Percentiles rank a stretch among this genome's conserved stretches.
These are phyloP conservation scores for Micropoecilia bifurca DNA, from an alignment of 2,797 vertebrate genomes.

Conservation along the genomic window DNA sequence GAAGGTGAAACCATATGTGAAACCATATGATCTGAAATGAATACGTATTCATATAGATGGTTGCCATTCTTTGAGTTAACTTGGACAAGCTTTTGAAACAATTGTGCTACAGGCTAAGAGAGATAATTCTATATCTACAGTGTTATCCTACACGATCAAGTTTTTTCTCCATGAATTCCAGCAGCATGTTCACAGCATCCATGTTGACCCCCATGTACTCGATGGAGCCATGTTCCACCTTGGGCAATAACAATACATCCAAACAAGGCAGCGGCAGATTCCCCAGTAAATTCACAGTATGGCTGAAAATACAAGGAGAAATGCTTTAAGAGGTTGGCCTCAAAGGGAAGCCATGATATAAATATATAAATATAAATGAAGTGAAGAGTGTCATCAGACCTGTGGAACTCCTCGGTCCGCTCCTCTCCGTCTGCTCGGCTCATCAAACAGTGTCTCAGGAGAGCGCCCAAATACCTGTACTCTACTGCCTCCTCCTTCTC, in stretches of 20 bases:
- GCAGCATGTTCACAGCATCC: constrained; percentile 88
- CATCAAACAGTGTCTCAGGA: constrained; percentile 92
- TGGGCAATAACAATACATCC: constrained; percentile 89
- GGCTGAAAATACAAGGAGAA: constrained; percentile 71
- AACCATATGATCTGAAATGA: not conserved
- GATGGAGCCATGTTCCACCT: constrained; percentile 84
- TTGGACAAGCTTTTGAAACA: not conserved
- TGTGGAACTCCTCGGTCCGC: constrained; percentile 90
- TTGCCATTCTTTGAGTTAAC: not conserved
- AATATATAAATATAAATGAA: not conserved
- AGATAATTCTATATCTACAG: not conserved
- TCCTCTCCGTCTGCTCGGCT: constrained; percentile 87
- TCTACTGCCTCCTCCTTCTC: constrained; percentile 88
- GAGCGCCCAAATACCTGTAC: constrained; percentile 88
- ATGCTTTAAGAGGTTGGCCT: not conserved
- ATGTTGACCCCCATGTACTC: constrained; percentile 95
- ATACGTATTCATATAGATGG: not conserved
- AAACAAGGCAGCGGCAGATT: constrained; percentile 91
- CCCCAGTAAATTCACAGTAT: constrained; percentile 89
- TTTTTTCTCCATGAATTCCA: constrained; percentile 89
- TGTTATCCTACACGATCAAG: constrained; percentile 85
- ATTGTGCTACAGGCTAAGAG: not conserved
- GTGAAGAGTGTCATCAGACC: constrained; percentile 71
- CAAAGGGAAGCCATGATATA: not conserved
- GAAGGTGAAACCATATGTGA: not conserved